Conservation (phyloP, 2,888 invertebrate species). For the Amaurobius ferox region DNA sequence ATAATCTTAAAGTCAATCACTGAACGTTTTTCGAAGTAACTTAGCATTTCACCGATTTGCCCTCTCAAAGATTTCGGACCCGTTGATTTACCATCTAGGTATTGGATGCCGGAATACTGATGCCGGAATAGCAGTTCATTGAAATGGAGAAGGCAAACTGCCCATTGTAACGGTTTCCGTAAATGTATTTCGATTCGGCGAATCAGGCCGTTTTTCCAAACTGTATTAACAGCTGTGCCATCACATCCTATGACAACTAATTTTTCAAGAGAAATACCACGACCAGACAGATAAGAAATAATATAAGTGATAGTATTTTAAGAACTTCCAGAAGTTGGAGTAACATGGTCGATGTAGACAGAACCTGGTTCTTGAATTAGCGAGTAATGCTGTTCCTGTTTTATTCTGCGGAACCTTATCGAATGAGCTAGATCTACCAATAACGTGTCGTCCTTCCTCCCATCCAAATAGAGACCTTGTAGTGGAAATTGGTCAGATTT, state of each 20-base stretch:
- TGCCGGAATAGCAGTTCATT: conserved; percentile 4
- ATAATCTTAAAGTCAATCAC: too few species aligned
- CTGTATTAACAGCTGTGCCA: neutral
- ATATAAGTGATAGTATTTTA: neutral
- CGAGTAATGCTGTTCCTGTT: too few species aligned
- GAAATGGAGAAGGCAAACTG: neutral
- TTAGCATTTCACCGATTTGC: neutral
- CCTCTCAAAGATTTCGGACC: neutral
- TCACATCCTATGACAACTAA: neutral
- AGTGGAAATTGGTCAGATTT: too few species aligned
- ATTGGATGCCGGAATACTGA: neutral
- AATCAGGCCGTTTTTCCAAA: neutral
- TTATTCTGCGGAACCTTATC: too few species aligned
- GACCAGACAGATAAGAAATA: neutral
- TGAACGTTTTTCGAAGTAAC: neutral
- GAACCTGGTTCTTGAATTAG: too few species aligned
- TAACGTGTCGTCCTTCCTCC: too few species aligned
- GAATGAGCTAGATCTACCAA: too few species aligned
- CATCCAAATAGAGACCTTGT: too few species aligned
- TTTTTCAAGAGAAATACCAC: too few species aligned
- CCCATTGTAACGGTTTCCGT: neutral
- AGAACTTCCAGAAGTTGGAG: too few species aligned
- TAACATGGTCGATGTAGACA: too few species aligned
- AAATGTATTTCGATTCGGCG: neutral
- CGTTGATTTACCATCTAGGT: neutral